A percentile compares a stretch with the other conserved stretches of the same genome.
phyloP scores from a whole-genome alignment of 23 tunicate genomes.

The Trididemnum clinides region DNA sequence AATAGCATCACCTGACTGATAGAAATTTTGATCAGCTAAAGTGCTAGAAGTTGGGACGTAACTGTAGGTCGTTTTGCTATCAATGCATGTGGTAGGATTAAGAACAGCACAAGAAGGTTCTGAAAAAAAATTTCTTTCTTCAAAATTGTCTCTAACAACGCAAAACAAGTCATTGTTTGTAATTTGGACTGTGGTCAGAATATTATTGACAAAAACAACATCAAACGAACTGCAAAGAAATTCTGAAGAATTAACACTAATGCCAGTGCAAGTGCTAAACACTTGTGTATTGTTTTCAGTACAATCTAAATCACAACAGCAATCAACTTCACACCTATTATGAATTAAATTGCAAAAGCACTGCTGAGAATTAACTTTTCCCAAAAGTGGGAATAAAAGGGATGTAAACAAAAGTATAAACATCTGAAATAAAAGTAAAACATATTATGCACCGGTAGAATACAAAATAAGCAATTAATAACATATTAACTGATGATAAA shows the following conservation, averaged over 20 bases:
- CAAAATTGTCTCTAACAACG: slow-evolving; percentile 49
- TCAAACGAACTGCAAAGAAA: slow-evolving; percentile 39
- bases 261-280: slow-evolving; percentile 45
- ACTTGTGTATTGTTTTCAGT: slow-evolving; percentile 14
- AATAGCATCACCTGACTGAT: slow-evolving; percentile 43
- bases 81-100: slow-evolving; percentile 41
- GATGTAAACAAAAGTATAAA: neutral
- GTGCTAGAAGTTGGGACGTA: slow-evolving; percentile 32
- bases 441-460: no score
- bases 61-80: slow-evolving; percentile 8
- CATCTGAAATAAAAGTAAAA: no score
- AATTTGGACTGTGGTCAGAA: slow-evolving; percentile 19
- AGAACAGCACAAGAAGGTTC: slow-evolving; percentile 24
- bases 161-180: slow-evolving; percentile 64
- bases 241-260: slow-evolving; percentile 10
- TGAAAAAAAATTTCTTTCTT: slow-evolving; percentile 41
- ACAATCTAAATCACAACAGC: slow-evolving; percentile 90
- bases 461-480: no score
- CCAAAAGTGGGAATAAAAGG: neutral
- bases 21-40: neutral
- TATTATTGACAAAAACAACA: slow-evolving; percentile 61
- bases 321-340: slow-evolving; percentile 63
- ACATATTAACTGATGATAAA: no score
- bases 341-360: slow-evolving; percentile 66
- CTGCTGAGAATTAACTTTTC: slow-evolving; percentile 6